Base-by-base conservation (phyloP, 2,113 vertebrate genomes). In the Calyptommatus sinebrachiatus region DNA sequence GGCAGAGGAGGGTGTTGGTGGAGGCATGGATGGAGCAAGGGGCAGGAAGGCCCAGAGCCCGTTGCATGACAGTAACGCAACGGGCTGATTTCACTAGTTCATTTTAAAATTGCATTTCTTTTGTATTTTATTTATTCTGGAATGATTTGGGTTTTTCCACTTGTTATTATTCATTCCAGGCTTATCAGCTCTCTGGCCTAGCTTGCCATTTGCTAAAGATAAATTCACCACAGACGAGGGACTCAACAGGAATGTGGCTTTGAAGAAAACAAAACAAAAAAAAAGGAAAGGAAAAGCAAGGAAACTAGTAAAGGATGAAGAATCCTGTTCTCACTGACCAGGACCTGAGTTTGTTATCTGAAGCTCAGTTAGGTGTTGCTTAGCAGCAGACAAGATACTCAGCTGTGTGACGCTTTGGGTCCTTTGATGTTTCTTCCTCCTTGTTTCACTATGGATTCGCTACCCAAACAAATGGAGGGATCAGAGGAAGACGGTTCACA, bases 131-230 rank as follows among this genome's bases (percentile, higher is more conserved):
- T n/a, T n/a, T 48, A 48, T 7, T 10, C 46, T 10, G 10, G 46
- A 48, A 48, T 7, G 10, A 5, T 48, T 48, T 48, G 46, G 46
- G 10, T 48, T 48, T 48, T 48, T 48, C n/a, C n/a, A 10, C 46
- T 14, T 50, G 8, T 5, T 14, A 8, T 50, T 50, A 14, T 50
- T 50, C 12, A 14, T 14, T 50, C 12, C 48, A 50, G 48, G 48
- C 12, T 50, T 50, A 41, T 41, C 35, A 41, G 35, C 35, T 41
- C 35, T 41, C 35, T 41, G 35, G 35, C 35, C 5, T 41, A 41
- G 35, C 35, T 65, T 41, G 77, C 86, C 89, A 83, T 89, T 91
- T 90, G 82, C 62, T 85, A 77, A 84, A 1, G 20, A 87, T 87
- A 81, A 83, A 88, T 85, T 85, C 77, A 83, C 60, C 29, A 22